Evolutionary conservation across 2,888 invertebrate species (phyloP), one percentile per base, ranked within the genome.

Genomic region (Cosmia pyralina): DNA sequence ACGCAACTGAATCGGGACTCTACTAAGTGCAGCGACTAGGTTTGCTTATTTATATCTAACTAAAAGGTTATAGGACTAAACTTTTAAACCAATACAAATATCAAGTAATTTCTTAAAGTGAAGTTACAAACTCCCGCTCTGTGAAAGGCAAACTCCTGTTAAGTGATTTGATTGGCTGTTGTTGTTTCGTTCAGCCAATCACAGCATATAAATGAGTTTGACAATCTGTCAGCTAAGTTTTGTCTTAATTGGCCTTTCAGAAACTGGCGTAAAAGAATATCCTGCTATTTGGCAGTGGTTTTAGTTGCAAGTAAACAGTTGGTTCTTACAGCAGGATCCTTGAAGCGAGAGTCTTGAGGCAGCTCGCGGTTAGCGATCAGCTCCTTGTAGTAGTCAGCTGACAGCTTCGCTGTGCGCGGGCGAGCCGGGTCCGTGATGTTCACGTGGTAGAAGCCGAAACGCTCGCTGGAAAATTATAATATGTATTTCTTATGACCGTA

Each of bases 381-480:
- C 75, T 96, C 93, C 79, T 96, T 96, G 90, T 95, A 97, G 92
- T 97, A 97, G 10, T 94, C 89, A 0, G 96, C 97, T 0, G 98
- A 98, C 28, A 96, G 93, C 90, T 98, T 98, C 0, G 97, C 96
- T 0, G 96, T 97, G 83, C 98, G 96, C 4, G 97, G 96, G 71
- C 97, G 96, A 4, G 92, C 93, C 0, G 97, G 96, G 87, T 97
- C 96, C 19, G 95, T 95, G 89, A 98, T 98, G 91, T 98, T 97
- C 13, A 98, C 97, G 84, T 96, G 91, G 89, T 97, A 97, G 48
- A 98, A 90, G 19, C 98, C 98, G 92, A 98, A 98, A 85, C 97
- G 97, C 86, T 97, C 96, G 7, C 97, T 97, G 89, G 17, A 96
- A 52, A 52, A 48, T 28, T 46, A 46, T 13, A 62, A 41, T 34